Evolutionary conservation across 2,113 vertebrate genomes (phyloP).

Genomic region (Myrmophylax atrothorax): DNA sequence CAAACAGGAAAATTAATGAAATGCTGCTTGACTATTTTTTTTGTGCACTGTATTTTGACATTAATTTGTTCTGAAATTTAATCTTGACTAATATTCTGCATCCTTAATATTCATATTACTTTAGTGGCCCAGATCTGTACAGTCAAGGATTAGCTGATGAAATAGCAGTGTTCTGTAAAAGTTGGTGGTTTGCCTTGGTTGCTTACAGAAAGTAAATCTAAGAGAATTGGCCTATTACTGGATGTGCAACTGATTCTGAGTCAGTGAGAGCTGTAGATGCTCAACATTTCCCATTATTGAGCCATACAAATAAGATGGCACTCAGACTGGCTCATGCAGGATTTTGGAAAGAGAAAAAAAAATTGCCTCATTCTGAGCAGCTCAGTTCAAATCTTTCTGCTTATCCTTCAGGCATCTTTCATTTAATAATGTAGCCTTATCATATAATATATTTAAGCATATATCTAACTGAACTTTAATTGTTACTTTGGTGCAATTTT

Average conservation of each 20-base stretch:
- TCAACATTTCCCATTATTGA: neutral
- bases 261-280: neutral
- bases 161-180: neutral
- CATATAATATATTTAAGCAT: neutral
- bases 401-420: neutral
- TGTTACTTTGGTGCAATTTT: neutral
- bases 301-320: neutral
- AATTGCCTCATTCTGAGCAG: neutral
- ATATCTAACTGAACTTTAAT: neutral
- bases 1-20: slow-evolving; percentile 55
- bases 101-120: slow-evolving; percentile 16
- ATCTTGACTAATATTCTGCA: neutral
- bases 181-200: neutral
- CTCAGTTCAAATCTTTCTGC: neutral
- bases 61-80: slow-evolving; percentile 47
- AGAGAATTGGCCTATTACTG: neutral
- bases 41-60: slow-evolving; percentile 14
- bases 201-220: neutral
- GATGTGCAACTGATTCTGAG: neutral
- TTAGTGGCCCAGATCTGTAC: neutral
- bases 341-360: neutral
- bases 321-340: neutral
- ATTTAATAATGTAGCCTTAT: neutral
- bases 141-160: neutral
- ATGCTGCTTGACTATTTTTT: neutral